These are phyloP conservation scores for Xerus rutilus DNA, from an alignment of 2,797 vertebrate genomes.

Conservation along the genomic window DNA sequence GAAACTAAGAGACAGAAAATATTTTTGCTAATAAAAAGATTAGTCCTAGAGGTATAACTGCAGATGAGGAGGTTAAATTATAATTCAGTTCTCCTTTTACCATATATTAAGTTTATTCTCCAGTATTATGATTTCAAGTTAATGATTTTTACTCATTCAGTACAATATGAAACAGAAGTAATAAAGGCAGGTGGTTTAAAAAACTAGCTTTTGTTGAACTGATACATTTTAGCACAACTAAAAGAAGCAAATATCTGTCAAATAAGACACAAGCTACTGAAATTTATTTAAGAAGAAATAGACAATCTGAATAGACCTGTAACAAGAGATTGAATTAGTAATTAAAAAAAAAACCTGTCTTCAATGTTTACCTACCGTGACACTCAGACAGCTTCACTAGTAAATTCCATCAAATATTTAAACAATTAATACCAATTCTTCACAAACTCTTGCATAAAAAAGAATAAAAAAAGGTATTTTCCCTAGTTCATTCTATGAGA, in stretches of 20 bases:
- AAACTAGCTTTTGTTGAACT: background rate
- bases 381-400: background rate
- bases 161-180: background rate
- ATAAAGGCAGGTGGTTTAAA: background rate
- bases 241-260: background rate
- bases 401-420: conserved; percentile 6
- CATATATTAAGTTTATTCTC: background rate
- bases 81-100: background rate
- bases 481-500: background rate
- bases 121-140: background rate
- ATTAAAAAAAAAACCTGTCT: background rate
- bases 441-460: background rate
- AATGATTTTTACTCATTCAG: background rate
- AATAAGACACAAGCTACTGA: background rate
- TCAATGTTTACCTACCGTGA: background rate
- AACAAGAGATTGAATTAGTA: background rate
- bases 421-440: background rate
- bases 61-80: background rate
- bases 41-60: background rate
- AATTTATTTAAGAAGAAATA: background rate
- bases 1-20: background rate
- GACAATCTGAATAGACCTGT: background rate
- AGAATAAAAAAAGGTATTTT: background rate
- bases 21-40: background rate
- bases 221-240: background rate